Conservation (phyloP, 2,888 invertebrate species). For the Agrilus cyanescens region DNA sequence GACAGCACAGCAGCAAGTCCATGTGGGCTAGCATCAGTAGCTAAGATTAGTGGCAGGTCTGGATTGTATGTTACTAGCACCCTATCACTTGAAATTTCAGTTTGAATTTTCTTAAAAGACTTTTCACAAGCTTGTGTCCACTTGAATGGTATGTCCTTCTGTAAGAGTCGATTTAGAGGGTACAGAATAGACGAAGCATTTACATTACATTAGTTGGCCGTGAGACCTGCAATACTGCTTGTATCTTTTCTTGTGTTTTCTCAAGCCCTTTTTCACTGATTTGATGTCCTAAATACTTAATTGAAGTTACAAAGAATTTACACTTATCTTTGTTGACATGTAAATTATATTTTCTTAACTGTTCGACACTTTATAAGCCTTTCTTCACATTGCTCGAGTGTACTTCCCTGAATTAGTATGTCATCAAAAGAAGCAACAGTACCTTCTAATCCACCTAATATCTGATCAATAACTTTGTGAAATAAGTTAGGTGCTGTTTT, state of each 20-base stretch:
- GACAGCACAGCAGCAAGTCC: not conserved
- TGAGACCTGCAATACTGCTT: not conserved
- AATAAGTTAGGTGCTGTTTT: no score
- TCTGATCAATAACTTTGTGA: no score
- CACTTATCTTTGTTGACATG: not conserved
- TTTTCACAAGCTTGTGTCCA: conserved; percentile 1
- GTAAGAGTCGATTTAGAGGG: not conserved
- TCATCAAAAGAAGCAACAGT: not conserved
- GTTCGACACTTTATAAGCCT: no score
- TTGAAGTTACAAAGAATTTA: conserved; percentile 1
- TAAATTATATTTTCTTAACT: no score
- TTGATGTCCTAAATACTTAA: conserved; percentile 1
- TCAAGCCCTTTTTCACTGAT: not conserved
- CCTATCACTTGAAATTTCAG: conserved; percentile 4
- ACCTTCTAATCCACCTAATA: no score
- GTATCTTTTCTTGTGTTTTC: not conserved
- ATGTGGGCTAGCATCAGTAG: conserved; percentile 3
- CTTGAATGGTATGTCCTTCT: conserved; percentile 1
- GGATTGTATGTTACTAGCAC: conserved; percentile 3
- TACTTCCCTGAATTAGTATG: not conserved
- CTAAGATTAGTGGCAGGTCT: conserved; percentile 1
- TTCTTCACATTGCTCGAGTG: no score
- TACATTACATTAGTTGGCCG: conserved; percentile 1
- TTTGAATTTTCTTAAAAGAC: conserved; percentile 4
- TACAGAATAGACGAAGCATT: not conserved